These are phyloP conservation scores for Maniola jurtina DNA, from an alignment of 1,140 invertebrate species.

Conservation along the genomic window DNA sequence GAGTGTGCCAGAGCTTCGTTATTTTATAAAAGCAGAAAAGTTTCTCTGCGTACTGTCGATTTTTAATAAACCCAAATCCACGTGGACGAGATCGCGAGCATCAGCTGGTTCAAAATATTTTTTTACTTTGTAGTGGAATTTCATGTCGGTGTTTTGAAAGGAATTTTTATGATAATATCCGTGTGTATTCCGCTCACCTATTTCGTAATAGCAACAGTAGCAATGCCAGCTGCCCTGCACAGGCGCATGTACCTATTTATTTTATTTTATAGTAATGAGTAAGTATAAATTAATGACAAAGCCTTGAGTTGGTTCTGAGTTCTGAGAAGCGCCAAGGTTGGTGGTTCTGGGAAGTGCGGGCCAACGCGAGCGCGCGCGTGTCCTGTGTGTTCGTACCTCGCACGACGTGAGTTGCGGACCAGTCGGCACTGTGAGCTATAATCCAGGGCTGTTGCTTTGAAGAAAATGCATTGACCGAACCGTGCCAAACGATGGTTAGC, in stretches of 20 bases:
- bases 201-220: neutral
- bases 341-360: constrained; percentile 67
- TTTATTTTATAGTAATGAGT: constrained; percentile 38
- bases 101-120: no score
- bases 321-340: constrained; percentile 72
- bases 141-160: no score
- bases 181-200: no score
- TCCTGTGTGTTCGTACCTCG: constrained; percentile 21
- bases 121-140: no score
- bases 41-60: no score
- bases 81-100: no score
- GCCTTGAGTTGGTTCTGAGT: constrained; percentile 69
- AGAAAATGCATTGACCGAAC: no score
- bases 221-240: neutral
- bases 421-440: constrained; percentile 3
- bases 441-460: neutral
- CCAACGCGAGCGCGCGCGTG: constrained; percentile 20
- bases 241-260: neutral
- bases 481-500: no score
- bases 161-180: no score
- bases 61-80: no score
- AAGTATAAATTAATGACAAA: constrained; percentile 76
- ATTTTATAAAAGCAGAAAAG: no score
- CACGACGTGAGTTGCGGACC: constrained; percentile 32
- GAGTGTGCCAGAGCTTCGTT: no score